Percentiles rank a stretch among this genome's conserved stretches.
These are phyloP conservation scores for Ceyx margarethae DNA, from an alignment of 2,113 vertebrate species.

Conservation along the genomic window DNA sequence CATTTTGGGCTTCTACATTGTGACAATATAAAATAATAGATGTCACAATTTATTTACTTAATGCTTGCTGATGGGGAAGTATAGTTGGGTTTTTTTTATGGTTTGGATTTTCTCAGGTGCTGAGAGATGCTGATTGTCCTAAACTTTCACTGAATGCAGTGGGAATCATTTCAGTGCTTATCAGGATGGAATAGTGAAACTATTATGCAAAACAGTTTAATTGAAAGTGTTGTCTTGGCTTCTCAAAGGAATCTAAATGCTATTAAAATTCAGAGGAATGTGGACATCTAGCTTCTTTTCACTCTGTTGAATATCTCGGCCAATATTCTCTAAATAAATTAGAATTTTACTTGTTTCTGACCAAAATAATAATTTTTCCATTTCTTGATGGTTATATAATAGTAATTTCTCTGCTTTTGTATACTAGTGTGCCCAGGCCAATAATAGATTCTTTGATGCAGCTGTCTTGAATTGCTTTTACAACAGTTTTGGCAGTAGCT, in stretches of 20 bases:
- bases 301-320: constrained; percentile 4
- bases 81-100: neutral
- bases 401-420: constrained; percentile 54
- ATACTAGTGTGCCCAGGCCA: neutral
- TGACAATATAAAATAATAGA: too few species aligned
- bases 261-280: constrained; percentile 19
- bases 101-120: neutral
- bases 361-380: constrained; percentile 64
- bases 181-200: constrained; percentile 24
- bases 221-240: constrained; percentile 16
- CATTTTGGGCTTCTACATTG: neutral
- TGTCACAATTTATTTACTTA: neutral
- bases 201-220: constrained; percentile 31
- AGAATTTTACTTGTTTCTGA: constrained; percentile 47
- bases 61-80: neutral
- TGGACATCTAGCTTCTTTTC: constrained; percentile 3
- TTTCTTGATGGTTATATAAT: constrained; percentile 49
- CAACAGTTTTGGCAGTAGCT: constrained; percentile 25
- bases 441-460: constrained; percentile 53
- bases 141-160: neutral
- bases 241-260: constrained; percentile 23
- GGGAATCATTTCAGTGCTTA: neutral
- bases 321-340: constrained; percentile 47
- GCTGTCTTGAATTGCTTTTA: constrained; percentile 55
- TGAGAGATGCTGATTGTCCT: neutral